These are phyloP conservation scores for Drosophila trapezifrons DNA, from an alignment of 1,140 invertebrate species.

Conservation along the genomic window DNA sequence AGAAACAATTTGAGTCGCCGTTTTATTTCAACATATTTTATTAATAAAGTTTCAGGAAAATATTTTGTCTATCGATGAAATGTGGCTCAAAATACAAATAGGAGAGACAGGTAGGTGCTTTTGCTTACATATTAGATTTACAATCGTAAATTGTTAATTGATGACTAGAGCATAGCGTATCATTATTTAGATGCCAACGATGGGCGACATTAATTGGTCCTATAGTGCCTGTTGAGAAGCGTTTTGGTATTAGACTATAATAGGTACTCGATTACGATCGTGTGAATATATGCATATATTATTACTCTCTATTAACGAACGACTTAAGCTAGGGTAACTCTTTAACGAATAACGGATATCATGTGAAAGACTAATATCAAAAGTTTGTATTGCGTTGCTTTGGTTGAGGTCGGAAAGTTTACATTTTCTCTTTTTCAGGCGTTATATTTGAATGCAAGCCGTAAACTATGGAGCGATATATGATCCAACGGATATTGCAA, in stretches of 20 bases:
- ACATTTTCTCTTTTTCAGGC: background rate
- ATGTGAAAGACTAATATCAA: conserved; percentile 19
- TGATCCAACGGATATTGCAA: conserved; percentile 7
- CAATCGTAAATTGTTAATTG: conserved; percentile 34
- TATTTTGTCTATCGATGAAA: conserved; percentile 44
- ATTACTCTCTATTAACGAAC: conserved; percentile 16
- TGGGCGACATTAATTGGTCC: conserved; percentile 43
- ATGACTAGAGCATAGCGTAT: conserved; percentile 34
- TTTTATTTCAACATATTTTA: conserved; percentile 36
- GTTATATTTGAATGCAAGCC: background rate
- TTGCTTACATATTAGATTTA: conserved; percentile 36
- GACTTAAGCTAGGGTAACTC: conserved; percentile 32
- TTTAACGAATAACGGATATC: conserved; percentile 12
- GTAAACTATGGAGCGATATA: background rate
- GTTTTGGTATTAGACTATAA: conserved; percentile 30
- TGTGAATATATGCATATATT: conserved; percentile 10
- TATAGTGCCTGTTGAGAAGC: conserved; percentile 43
- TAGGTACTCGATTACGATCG: conserved; percentile 44
- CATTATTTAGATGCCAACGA: conserved; percentile 26
- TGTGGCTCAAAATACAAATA: conserved; percentile 44
- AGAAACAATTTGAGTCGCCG: background rate
- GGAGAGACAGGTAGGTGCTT: conserved; percentile 35
- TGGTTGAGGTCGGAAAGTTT: conserved; percentile 15
- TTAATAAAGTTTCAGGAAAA: conserved; percentile 55
- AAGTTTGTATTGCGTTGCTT: conserved; percentile 25